Conservation (phyloP, 2,888 invertebrate genomes). For the Latrodectus elegans region DNA sequence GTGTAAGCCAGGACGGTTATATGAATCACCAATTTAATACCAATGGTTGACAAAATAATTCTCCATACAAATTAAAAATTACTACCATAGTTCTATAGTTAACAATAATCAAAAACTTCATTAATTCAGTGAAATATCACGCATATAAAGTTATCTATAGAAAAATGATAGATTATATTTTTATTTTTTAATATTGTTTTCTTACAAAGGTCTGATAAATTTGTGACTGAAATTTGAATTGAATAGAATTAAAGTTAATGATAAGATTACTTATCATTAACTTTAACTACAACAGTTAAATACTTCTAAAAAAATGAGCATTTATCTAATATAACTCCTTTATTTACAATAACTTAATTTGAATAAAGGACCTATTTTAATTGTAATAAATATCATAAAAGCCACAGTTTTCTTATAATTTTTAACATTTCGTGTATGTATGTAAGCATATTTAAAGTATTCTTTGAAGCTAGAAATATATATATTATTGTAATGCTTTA, state of each 20-base stretch:
- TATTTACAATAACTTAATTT: no score
- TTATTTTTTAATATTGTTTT: neutral
- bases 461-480: no score
- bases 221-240: neutral
- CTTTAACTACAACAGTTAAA: neutral
- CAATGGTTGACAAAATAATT: neutral
- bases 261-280: neutral
- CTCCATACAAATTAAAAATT: neutral
- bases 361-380: neutral
- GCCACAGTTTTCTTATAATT: neutral
- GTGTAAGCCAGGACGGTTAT: neutral
- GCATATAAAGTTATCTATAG: neutral
- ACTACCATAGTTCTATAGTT: neutral
- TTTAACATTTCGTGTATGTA: neutral
- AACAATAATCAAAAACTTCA: neutral
- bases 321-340: no score
- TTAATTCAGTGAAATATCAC: neutral
- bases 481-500: no score
- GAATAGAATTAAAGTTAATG: neutral
- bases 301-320: no score
- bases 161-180: neutral
- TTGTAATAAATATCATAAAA: neutral
- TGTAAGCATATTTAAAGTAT: no score
- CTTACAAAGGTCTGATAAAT: neutral
- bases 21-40: neutral